Percentiles rank a stretch among this genome's conserved stretches.
phyloP scores from a whole-genome alignment of 1,140 invertebrate species.

The Idris sp. region DNA sequence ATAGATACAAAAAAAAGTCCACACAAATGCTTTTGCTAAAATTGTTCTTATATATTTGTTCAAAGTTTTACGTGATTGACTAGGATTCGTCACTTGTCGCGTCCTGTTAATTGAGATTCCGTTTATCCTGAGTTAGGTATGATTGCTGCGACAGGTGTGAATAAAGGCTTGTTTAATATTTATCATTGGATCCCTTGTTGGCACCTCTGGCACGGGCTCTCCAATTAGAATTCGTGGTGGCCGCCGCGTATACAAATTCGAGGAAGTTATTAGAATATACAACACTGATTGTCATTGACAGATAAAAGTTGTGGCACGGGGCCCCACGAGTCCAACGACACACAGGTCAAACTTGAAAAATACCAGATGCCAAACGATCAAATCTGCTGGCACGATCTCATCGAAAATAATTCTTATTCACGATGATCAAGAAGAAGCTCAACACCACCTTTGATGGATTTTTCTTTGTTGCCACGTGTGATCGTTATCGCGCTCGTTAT shows the following conservation, averaged over 20 bases:
- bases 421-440: slow-evolving; percentile 39
- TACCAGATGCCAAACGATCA: slow-evolving; percentile 70
- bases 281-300: slow-evolving; percentile 59
- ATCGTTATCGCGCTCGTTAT: slow-evolving; percentile 25
- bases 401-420: slow-evolving; percentile 50
- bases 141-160: slow-evolving; percentile 60
- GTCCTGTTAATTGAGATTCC: slow-evolving; percentile 76
- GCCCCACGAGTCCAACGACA: slow-evolving; percentile 9
- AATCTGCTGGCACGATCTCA: slow-evolving; percentile 48
- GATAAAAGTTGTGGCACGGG: slow-evolving; percentile 57
- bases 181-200: slow-evolving; percentile 71
- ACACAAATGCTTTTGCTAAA: too few species aligned
- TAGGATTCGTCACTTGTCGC: slow-evolving; percentile 71
- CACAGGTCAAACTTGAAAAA: slow-evolving; percentile 64
- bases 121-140: slow-evolving; percentile 65
- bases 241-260: slow-evolving; percentile 67
- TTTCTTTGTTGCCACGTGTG: slow-evolving; percentile 34
- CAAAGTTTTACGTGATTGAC: too few species aligned
- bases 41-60: too few species aligned
- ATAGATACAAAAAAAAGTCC: too few species aligned
- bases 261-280: slow-evolving; percentile 75
- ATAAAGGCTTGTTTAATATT: slow-evolving; percentile 73
- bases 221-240: slow-evolving; percentile 68
- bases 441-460: slow-evolving; percentile 44
- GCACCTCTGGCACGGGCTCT: slow-evolving; percentile 57